phyloP scores from a whole-genome alignment of 2,113 vertebrate species.

The Myrmecobius fasciatus region DNA sequence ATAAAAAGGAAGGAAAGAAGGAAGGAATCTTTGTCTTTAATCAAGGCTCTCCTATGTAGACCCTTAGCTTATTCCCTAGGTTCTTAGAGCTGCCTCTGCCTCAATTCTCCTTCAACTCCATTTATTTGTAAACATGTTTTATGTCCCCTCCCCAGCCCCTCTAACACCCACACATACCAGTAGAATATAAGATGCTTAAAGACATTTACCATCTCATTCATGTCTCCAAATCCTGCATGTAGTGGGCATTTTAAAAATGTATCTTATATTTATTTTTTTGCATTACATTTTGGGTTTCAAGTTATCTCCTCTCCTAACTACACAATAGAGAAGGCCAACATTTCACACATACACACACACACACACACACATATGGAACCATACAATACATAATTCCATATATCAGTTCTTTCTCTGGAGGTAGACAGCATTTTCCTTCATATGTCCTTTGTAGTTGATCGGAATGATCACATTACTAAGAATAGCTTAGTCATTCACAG shows the following conservation, averaged over 20 bases:
- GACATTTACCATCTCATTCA: background rate
- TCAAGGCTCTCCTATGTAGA: background rate
- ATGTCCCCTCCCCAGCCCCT: too few relatives aligned
- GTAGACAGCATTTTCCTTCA: background rate
- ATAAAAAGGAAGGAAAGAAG: background rate
- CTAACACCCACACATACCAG: too few relatives aligned
- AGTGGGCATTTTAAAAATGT: background rate
- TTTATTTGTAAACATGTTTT: background rate
- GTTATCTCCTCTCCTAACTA: background rate
- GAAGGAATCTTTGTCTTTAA: background rate
- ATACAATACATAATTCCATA: background rate
- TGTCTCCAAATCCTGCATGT: background rate
- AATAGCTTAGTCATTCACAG: background rate
- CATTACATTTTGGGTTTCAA: too few relatives aligned
- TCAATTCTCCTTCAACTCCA: background rate
- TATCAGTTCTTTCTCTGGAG: background rate
- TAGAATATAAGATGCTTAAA: background rate
- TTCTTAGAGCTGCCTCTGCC: background rate
- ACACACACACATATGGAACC: background rate
- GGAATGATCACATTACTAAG: background rate
- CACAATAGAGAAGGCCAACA: background rate
- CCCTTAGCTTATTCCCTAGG: background rate
- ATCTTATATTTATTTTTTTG: background rate
- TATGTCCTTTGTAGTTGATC: background rate
- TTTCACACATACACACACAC: background rate